A percentile compares a stretch with the other conserved stretches of the same genome.
These are phyloP conservation scores for Tautogolabrus adspersus DNA, from an alignment of 2,113 vertebrate genomes.

Conservation along the genomic window DNA sequence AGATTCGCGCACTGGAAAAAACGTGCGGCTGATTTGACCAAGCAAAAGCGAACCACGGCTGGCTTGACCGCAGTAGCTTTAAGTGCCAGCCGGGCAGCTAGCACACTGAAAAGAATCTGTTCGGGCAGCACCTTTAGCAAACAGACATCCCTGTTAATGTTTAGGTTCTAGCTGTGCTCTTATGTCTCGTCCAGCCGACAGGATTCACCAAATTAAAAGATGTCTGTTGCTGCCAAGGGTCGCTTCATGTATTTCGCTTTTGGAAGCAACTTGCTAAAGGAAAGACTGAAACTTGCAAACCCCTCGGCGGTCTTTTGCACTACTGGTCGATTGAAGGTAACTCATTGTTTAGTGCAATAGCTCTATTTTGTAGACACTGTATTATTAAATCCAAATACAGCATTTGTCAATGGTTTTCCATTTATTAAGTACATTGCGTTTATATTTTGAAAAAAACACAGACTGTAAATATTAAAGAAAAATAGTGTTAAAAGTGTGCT, in stretches of 20 bases:
- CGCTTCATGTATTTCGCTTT: conserved; percentile 82
- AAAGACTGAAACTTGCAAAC: conserved; percentile 76
- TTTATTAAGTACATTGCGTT: no score
- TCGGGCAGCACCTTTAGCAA: no score
- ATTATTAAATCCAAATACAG: no score
- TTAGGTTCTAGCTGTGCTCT: neutral
- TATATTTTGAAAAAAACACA: no score
- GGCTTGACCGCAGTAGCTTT: no score
- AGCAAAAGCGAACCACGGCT: no score
- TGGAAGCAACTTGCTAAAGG: conserved; percentile 82
- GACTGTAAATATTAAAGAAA: no score
- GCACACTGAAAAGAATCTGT: no score
- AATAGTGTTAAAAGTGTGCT: no score
- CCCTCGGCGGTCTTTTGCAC: conserved; percentile 73
- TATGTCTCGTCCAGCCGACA: neutral
- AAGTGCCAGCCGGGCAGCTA: no score
- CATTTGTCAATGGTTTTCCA: neutral
- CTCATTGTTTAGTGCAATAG: accelerated
- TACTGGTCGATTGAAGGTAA: conserved; percentile 78
- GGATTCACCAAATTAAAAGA: neutral
- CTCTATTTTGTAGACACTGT: neutral
- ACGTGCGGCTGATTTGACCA: no score
- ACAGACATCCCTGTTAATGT: neutral
- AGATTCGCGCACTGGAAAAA: no score
- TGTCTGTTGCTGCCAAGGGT: conserved; percentile 24